phyloP scores from a whole-genome alignment of 2,113 vertebrate species.

The Cololabis saira region DNA sequence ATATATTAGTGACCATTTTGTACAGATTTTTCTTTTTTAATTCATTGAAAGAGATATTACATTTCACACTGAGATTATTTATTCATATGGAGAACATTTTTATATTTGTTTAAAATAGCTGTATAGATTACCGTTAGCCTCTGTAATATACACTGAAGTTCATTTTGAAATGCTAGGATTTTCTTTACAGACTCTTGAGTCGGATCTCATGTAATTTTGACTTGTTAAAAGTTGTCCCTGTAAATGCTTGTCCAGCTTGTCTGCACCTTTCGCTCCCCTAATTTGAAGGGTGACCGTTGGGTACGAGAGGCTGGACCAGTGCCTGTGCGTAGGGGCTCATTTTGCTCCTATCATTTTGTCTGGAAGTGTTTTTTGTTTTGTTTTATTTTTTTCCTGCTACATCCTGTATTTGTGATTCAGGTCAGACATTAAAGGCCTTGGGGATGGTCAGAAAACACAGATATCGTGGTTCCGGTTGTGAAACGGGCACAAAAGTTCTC shows the following conservation, averaged over 20 bases:
- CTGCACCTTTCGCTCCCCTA: conserved; percentile 49
- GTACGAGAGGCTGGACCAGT: conserved; percentile 49
- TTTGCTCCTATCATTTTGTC: conserved; percentile 48
- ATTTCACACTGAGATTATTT: conserved; percentile 80
- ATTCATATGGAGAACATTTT: conserved; percentile 81
- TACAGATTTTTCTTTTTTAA: conserved; percentile 81
- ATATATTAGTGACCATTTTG: conserved; percentile 82
- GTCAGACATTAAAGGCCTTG: conserved; percentile 12
- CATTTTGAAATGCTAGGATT: conserved; percentile 67
- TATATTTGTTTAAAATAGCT: conserved; percentile 83
- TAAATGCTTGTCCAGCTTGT: conserved; percentile 44
- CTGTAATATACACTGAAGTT: conserved; percentile 79
- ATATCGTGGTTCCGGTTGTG: conserved; percentile 42
- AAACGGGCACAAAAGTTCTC: conserved; percentile 25
- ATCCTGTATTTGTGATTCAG: conserved; percentile 39
- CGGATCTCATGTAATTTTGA: conserved; percentile 43
- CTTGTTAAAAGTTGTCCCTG: conserved; percentile 40
- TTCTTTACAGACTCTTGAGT: conserved; percentile 58
- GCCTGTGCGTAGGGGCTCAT: conserved; percentile 64
- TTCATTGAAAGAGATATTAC: conserved; percentile 69
- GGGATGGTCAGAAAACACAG: conserved; percentile 27
- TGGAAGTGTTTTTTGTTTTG: conserved; percentile 14
- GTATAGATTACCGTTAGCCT: conserved; percentile 72
- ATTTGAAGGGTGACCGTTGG: conserved; percentile 36
- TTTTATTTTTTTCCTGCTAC: neutral